Evolutionary conservation across 2,113 vertebrate species (phyloP), one percentile per base, ranked within the genome.

Genomic region (Actenoides hombroni): DNA sequence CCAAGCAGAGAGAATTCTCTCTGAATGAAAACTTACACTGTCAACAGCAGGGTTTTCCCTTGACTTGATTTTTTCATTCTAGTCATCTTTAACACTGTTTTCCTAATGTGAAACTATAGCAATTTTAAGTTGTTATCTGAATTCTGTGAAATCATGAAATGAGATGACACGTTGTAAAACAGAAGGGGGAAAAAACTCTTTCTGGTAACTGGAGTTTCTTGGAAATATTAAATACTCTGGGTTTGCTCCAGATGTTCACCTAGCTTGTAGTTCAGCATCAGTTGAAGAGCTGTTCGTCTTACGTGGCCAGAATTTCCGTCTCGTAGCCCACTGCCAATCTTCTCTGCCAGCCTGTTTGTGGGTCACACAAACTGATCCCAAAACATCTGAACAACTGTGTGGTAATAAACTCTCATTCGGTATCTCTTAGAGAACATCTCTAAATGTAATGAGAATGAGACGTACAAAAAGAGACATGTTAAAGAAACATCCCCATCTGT

Each of bases 81-180:
- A 65, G 78, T 60, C 33, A 16, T 76, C 82, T 94, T 94, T 75
- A 29, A 88, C 48, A 19, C 83, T 48, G 31, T 85, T 94, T 96
- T 91, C 51, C 28, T 92, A 16, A 26, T 51, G 75, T 51, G 37
- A 83, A 91, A 49, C 67, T 54, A 25, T 10, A 74, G 91, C 21
- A 44, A 61, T 76, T 77, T 95, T 68, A 86, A 68, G 53, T 88
- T 75, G 42, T 81, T 82, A 59, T 26, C 86, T 53, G 70, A 87
- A 61, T 90, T 93, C 83, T 78, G 83, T 83, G 60, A 94, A 93
- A 33, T 29, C 68, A 64, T 79, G 77, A 92, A 91, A n/a, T 29
- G 46, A 83, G 86, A 76, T 28, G 73, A 77, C 33, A 39, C 19
- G 9, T 21, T 65, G 63, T 76, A 88, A 80, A 92, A 71, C 35